These are phyloP conservation scores for Physocephala rufipes DNA, from an alignment of 2,888 invertebrate species.

Conservation along the genomic window DNA sequence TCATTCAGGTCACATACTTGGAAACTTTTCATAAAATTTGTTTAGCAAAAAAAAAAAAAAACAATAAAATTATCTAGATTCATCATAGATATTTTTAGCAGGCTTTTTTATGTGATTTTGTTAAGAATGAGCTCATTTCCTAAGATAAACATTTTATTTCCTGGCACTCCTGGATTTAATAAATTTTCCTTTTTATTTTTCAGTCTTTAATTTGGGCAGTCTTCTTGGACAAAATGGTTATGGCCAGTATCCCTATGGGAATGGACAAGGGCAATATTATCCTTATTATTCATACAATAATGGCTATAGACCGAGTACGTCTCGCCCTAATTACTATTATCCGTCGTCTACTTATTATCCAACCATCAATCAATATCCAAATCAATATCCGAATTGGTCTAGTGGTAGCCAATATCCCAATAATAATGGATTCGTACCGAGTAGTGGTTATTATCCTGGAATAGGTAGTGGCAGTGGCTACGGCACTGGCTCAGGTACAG, in stretches of 20 bases:
- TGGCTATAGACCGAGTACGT: slow-evolving; percentile 41
- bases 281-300: slow-evolving; percentile 35
- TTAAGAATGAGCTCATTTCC: neutral
- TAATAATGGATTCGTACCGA: slow-evolving; percentile 2
- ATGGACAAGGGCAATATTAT: too few species aligned
- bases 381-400: slow-evolving; percentile 38
- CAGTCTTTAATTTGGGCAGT: slow-evolving; percentile 66
- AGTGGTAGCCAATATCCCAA: slow-evolving; percentile 44
- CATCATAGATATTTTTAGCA: neutral
- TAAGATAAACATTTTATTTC: neutral
- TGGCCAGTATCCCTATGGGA: slow-evolving; percentile 30
- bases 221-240: slow-evolving; percentile 55
- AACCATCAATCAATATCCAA: slow-evolving; percentile 40
- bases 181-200: slow-evolving; percentile 23
- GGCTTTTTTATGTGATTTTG: neutral
- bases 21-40: too few species aligned
- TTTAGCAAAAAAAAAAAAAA: neutral
- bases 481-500: neutral
- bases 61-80: neutral
- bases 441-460: slow-evolving; percentile 35
- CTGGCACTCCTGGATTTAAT: neutral
- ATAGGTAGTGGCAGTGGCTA: neutral
- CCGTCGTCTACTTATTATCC: slow-evolving; percentile 49
- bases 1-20: too few species aligned
- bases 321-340: slow-evolving; percentile 36